These are phyloP conservation scores for Phrynocephalus vlangalii DNA, from an alignment of 2,797 vertebrate genomes.

Conservation along the genomic window DNA sequence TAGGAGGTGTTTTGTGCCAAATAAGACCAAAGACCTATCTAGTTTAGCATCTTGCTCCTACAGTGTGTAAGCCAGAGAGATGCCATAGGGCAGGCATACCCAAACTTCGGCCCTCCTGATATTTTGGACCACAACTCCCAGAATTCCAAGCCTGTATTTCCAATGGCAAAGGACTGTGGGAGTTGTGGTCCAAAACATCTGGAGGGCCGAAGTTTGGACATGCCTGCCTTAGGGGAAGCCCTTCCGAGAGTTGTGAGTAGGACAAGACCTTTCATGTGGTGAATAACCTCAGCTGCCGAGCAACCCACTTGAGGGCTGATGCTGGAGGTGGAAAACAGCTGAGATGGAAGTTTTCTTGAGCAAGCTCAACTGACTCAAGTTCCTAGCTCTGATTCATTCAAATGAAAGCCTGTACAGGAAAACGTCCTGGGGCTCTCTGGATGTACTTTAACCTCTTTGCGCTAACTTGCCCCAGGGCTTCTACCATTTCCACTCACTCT, in stretches of 20 bases:
- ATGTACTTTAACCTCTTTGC: neutral
- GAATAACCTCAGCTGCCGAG: neutral
- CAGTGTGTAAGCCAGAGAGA: neutral
- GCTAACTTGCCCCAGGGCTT: neutral
- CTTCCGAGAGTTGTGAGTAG: neutral
- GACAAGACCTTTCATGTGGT: neutral
- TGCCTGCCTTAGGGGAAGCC: neutral
- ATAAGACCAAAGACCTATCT: neutral
- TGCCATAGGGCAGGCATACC: too few species aligned
- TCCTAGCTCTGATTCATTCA: neutral
- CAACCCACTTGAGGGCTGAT: neutral
- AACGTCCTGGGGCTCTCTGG: neutral
- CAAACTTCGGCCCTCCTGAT: too few species aligned
- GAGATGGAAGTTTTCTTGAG: neutral
- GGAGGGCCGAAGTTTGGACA: neutral
- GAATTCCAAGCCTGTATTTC: too few species aligned
- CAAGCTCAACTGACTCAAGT: neutral
- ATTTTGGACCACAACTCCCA: too few species aligned
- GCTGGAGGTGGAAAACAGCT: neutral
- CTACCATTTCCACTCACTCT: neutral
- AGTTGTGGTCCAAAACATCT: too few species aligned
- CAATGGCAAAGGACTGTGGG: too few species aligned
- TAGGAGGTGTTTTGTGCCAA: neutral
- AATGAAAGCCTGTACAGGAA: neutral
- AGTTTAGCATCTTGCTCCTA: neutral